Conservation (phyloP, 2,888 invertebrate species). For the Nymphalis urticae region DNA sequence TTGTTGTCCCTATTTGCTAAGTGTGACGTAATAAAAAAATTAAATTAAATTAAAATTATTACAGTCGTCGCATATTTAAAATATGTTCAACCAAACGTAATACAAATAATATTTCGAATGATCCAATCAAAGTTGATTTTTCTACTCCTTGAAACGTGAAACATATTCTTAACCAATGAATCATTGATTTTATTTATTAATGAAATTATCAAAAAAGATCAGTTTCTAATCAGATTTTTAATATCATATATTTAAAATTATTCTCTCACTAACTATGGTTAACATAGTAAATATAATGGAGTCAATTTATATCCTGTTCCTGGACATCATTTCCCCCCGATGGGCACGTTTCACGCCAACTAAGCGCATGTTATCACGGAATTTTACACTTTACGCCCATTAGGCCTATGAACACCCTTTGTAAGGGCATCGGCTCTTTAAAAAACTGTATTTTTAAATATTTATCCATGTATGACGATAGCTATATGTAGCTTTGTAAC, state of each 20-base stretch:
- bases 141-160: too few species aligned
- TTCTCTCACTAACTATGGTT: background rate
- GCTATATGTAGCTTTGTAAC: background rate
- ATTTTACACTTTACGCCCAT: conserved; percentile 53
- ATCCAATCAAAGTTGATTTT: too few species aligned
- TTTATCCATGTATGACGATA: conserved; percentile 16
- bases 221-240: too few species aligned
- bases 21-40: too few species aligned
- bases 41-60: too few species aligned
- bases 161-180: too few species aligned
- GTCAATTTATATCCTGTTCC: conserved; percentile 43
- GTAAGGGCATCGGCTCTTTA: conserved; percentile 46
- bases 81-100: too few species aligned
- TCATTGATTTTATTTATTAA: too few species aligned
- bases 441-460: conserved; percentile 41
- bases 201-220: too few species aligned
- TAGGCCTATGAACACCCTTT: conserved; percentile 52
- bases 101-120: too few species aligned
- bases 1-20: too few species aligned
- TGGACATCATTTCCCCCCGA: conserved; percentile 46
- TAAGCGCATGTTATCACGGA: conserved; percentile 48
- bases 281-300: conserved; percentile 28
- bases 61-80: too few species aligned
- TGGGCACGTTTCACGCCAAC: conserved; percentile 50
- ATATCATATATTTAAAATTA: background rate